These are phyloP conservation scores for Orthonychiurus folsomi DNA, from an alignment of 2,888 invertebrate species.

Conservation along the genomic window DNA sequence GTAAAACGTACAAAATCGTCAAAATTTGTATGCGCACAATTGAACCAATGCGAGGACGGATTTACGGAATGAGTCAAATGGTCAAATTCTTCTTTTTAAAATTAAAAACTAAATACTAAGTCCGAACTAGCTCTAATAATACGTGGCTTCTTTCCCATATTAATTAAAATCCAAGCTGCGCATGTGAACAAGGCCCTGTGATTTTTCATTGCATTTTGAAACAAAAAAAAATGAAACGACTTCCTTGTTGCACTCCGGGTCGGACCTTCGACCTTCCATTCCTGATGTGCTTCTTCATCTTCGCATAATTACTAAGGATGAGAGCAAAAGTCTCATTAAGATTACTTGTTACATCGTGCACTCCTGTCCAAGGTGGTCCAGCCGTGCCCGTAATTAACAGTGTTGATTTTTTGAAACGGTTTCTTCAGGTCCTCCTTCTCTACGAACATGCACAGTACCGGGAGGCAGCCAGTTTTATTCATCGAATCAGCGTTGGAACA, in stretches of 20 bases:
- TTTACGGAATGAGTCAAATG: no score
- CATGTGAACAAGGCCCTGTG: not conserved
- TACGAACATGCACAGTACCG: conserved; percentile 80
- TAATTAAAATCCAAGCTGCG: no score
- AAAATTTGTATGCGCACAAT: no score
- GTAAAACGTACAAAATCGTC: no score
- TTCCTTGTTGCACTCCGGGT: not conserved
- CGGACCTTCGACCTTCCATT: not conserved
- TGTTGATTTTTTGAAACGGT: not conserved
- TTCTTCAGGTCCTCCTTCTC: conserved; percentile 56
- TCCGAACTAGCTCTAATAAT: no score
- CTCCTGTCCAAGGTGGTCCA: no score
- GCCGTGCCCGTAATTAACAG: not conserved
- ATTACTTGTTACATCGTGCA: no score
- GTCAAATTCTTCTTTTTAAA: no score
- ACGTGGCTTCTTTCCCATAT: no score
- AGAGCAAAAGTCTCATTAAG: not conserved
- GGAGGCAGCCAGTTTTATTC: conserved; percentile 79
- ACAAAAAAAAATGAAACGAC: not conserved
- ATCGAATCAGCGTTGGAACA: conserved; percentile 68
- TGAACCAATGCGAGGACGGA: no score
- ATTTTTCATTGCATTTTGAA: not conserved
- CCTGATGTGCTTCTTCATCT: no score
- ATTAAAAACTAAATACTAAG: no score
- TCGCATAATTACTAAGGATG: not conserved